Conservation (phyloP, 2,113 vertebrate species). For the Petromus typicus region DNA sequence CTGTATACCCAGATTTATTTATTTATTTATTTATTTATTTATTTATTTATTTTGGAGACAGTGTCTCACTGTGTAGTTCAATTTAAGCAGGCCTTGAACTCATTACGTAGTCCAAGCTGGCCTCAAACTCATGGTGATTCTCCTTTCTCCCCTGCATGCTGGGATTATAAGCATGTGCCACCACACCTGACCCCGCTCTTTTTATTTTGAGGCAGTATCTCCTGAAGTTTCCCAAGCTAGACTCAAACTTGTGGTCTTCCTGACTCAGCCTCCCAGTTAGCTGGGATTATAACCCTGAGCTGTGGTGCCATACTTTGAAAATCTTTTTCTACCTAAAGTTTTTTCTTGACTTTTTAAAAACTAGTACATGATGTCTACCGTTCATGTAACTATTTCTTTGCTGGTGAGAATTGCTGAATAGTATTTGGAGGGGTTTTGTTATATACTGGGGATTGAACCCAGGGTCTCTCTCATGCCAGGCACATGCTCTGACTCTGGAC, state of each 20-base stretch:
- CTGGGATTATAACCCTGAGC: neutral
- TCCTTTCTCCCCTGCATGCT: neutral
- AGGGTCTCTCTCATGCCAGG: neutral
- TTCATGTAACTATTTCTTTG: slow-evolving; percentile 46
- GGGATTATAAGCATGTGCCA: neutral
- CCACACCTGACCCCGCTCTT: neutral
- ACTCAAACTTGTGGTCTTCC: neutral
- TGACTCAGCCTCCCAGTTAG: neutral
- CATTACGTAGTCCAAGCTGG: neutral
- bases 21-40: neutral
- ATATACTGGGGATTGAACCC: neutral
- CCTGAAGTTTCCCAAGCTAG: neutral
- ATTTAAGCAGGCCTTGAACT: neutral
- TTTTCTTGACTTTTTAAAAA: slow-evolving; percentile 39
- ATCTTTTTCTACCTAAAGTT: slow-evolving; percentile 38
- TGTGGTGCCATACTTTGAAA: neutral
- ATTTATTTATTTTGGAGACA: neutral
- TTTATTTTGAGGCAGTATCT: neutral
- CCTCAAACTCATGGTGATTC: neutral
- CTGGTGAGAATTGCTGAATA: neutral
- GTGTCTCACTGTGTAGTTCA: neutral
- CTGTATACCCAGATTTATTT: neutral
- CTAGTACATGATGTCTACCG: neutral
- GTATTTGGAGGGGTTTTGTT: neutral
- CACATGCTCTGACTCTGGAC: no score